Evolutionary conservation across 53 echinoderm and acorn worm genomes (phyloP).

Genomic region (Hippasteria phrygiana): DNA sequence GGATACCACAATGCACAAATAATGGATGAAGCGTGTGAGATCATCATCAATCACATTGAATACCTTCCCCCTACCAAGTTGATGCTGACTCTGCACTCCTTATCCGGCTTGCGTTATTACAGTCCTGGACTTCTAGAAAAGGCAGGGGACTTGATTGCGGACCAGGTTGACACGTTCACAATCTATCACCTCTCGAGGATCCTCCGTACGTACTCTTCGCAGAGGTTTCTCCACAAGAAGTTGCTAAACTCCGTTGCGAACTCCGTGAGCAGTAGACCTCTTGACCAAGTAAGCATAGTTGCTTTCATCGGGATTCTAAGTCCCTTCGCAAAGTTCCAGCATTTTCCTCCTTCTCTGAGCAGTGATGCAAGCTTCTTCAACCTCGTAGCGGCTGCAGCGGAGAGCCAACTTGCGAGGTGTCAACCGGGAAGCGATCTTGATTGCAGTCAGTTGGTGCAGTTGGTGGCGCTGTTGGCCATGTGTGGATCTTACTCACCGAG

Average conservation of each 20-base stretch:
- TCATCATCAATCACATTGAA: background rate
- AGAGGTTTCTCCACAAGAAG: constrained; percentile 14
- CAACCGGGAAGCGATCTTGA: background rate
- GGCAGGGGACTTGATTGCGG: constrained; percentile 11
- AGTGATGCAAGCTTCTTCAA: background rate
- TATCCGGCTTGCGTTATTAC: constrained; percentile 30
- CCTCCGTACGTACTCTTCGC: background rate
- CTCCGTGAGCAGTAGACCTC: background rate
- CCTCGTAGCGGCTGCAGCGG: background rate
- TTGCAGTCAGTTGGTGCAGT: constrained; percentile 13
- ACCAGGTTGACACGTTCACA: background rate
- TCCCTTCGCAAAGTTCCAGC: constrained; percentile 10
- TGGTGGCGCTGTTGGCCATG: constrained; percentile 4
- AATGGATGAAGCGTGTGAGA: background rate
- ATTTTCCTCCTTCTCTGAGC: background rate
- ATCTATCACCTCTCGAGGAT: constrained; percentile 20
- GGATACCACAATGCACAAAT: constrained; percentile 8
- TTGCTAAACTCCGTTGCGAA: background rate
- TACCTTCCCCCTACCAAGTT: constrained; percentile 24
- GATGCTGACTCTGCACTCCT: background rate
- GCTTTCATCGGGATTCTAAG: background rate
- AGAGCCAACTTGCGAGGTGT: background rate
- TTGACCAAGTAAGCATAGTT: background rate
- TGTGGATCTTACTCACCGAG: constrained; percentile 29
- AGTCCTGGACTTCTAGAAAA: background rate